Conservation (phyloP, 2,797 vertebrate species). For the Platyrinchus mystaceus region DNA sequence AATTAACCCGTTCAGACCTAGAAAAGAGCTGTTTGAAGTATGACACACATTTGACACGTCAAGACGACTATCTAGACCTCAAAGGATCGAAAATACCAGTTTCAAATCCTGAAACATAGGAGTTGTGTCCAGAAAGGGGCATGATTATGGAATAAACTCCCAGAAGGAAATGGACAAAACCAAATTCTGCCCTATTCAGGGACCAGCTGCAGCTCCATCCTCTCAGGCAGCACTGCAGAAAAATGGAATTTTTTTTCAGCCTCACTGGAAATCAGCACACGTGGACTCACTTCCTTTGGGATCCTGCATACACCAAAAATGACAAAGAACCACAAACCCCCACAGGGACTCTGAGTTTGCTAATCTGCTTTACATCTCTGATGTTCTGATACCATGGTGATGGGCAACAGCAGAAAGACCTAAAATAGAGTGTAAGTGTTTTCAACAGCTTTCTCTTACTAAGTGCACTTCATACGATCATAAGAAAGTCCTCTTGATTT, state of each 20-base stretch:
- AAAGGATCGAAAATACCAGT: neutral
- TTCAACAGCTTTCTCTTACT: conserved; percentile 53
- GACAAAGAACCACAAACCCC: neutral
- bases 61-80: neutral
- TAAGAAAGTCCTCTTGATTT: conserved; percentile 25
- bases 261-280: neutral
- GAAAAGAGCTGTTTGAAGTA: neutral
- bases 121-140: neutral
- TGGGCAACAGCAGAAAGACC: conserved; percentile 34
- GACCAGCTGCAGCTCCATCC: neutral
- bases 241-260: neutral
- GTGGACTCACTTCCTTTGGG: neutral
- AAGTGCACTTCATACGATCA: conserved; percentile 42
- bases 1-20: neutral
- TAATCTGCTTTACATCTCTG: conserved; percentile 20
- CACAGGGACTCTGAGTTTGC: neutral
- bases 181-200: neutral
- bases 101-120: neutral
- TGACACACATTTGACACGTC: neutral
- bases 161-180: neutral
- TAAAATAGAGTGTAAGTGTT: conserved; percentile 45
- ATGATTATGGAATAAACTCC: neutral
- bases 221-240: neutral
- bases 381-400: conserved; percentile 51
- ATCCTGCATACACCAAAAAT: neutral